Base-by-base conservation (phyloP, 2,113 vertebrate genomes). In the Salvelinus sp. region DNA sequence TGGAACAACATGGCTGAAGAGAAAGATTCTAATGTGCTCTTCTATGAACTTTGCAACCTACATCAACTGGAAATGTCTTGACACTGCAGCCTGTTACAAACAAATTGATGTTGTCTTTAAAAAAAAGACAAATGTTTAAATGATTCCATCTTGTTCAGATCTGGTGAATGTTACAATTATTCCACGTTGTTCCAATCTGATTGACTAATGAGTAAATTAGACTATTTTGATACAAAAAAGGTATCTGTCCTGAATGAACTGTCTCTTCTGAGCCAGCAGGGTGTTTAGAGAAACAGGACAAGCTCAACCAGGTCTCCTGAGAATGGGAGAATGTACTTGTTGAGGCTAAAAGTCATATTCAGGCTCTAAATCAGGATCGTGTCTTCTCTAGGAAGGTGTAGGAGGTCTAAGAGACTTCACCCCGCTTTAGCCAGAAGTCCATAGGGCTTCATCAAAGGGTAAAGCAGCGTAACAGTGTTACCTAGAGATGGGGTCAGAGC, bases 341-440 rank as follows among this genome's bases (percentile, higher is more conserved):
- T 28, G 4, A 28, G 44, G 70, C 28, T 22, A 44, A 44, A 44
- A 44, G 50, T 14, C 7, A 6, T 3, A 47, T 71, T 3, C 38
- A 44, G 38, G 5, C 76, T 73, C 76, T 74, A 60, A 48, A 38
- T 4, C 22, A 68, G 74, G 80, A 57, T 75, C 80, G 76, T 80
- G 69, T 86, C 76, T 69, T 78, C 12, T 16, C 69, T 65, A 67
- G n/a, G 76, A 72, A 80, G 76, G 58, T 76, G 75, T 50, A 64
- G 77, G 70, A 79, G 79, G 79, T 78, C 30, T 44, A 44, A 75
- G 38, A 10, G 9, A 9, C 38, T 44, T 73, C 16, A 27, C 3
- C 81, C 38, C 2, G 38, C 33, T 7, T 38, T 38, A 9, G 33
- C 64, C 72, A 75, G 6, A 44, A 57, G 60, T 72, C 62, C 0